phyloP scores from a whole-genome alignment of 2,888 invertebrate species.

The Yponomeuta malinellus region DNA sequence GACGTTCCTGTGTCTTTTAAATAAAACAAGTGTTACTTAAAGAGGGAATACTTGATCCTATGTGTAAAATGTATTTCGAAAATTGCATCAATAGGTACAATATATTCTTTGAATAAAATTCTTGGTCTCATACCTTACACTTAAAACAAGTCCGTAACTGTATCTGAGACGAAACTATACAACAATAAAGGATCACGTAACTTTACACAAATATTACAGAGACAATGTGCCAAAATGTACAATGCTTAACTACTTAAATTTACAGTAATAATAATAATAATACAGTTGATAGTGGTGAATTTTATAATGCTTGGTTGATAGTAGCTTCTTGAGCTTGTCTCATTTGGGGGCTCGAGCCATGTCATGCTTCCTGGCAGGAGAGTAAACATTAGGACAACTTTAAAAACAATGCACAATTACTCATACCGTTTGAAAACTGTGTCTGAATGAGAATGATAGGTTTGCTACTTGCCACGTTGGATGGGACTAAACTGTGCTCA shows the following conservation, averaged over 20 bases:
- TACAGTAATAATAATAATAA: constrained; percentile 18
- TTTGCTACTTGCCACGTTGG: too few relatives aligned
- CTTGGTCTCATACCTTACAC: constrained; percentile 69
- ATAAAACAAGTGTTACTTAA: constrained; percentile 21
- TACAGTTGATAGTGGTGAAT: constrained; percentile 19
- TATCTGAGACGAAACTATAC: constrained; percentile 32
- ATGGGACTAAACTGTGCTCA: too few relatives aligned
- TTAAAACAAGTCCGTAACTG: constrained; percentile 58
- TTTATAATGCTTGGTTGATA: too few relatives aligned
- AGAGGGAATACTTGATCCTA: constrained; percentile 70
- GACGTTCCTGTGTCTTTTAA: not conserved
- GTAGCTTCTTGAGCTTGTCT: too few relatives aligned
- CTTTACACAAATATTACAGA: constrained; percentile 45
- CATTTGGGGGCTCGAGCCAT: too few relatives aligned
- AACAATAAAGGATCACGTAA: constrained; percentile 36
- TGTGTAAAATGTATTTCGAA: constrained; percentile 72
- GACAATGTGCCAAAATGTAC: constrained; percentile 49
- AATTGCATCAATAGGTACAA: constrained; percentile 66
- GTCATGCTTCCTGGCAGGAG: too few relatives aligned
- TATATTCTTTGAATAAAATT: constrained; percentile 68
- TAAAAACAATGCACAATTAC: too few relatives aligned
- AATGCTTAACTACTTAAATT: constrained; percentile 26
- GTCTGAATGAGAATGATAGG: too few relatives aligned
- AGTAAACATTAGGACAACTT: too few relatives aligned
- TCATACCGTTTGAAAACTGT: too few relatives aligned